phyloP scores from a whole-genome alignment of 2,888 invertebrate species.

The Chromoteleia sp. region DNA sequence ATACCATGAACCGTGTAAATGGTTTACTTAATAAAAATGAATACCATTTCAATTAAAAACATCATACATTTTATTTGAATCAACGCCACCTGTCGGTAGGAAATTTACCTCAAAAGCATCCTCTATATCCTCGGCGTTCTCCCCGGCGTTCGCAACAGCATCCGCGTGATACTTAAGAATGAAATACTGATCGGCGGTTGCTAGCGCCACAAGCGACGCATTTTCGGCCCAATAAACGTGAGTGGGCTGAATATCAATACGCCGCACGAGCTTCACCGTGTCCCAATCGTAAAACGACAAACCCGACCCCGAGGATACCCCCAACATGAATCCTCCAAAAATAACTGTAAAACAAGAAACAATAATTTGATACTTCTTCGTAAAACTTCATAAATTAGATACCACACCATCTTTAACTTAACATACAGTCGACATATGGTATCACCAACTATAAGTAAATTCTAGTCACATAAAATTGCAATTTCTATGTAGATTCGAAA shows the following conservation, averaged over 20 bases:
- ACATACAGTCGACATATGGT: too few relatives aligned
- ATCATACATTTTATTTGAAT: too few relatives aligned
- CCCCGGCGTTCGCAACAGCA: conserved; percentile 91
- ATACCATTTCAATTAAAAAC: too few relatives aligned
- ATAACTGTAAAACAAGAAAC: conserved; percentile 88
- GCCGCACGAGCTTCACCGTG: conserved; percentile 93
- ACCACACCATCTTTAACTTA: too few relatives aligned
- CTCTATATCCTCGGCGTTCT: conserved; percentile 93
- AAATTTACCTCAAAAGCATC: conserved; percentile 94
- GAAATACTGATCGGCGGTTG: conserved; percentile 98
- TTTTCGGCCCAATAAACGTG: conserved; percentile 99
- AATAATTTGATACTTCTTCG: too few relatives aligned
- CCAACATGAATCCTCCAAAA: conserved; percentile 95
- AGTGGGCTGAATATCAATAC: conserved; percentile 98
- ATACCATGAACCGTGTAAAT: too few relatives aligned
- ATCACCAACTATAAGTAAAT: too few relatives aligned
- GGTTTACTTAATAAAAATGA: too few relatives aligned
- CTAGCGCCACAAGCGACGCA: conserved; percentile 96
- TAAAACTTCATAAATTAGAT: too few relatives aligned
- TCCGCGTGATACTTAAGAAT: conserved; percentile 95
- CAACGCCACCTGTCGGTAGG: not conserved
- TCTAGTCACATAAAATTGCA: too few relatives aligned
- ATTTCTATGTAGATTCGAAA: too few relatives aligned
- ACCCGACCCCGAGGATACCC: conserved; percentile 96
- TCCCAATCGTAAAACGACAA: conserved; percentile 99